phyloP scores from a whole-genome alignment of 2,797 vertebrate species.

The Picus viridis region DNA sequence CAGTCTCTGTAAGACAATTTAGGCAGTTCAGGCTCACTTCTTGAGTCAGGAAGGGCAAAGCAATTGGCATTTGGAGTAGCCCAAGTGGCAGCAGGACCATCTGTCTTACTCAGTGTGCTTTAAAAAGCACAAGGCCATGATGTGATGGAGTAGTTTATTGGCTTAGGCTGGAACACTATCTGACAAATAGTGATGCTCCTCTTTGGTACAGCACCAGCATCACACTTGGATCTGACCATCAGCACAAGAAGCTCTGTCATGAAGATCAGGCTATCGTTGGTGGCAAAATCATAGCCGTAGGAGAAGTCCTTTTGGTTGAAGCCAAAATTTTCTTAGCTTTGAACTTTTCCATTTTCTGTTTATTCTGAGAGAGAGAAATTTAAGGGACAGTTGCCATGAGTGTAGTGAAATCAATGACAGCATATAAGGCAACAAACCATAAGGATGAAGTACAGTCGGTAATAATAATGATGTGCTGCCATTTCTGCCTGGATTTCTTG shows the following conservation, averaged over 20 bases:
- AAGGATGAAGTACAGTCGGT: neutral
- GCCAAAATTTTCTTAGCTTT: neutral
- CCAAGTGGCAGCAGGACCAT: neutral
- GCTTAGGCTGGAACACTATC: fast-evolving
- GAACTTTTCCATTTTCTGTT: neutral
- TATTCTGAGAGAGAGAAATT: neutral
- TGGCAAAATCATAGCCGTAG: too few species aligned
- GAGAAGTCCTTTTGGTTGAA: neutral
- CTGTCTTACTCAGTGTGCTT: neutral
- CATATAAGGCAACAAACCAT: fast-evolving
- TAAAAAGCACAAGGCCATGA: neutral
- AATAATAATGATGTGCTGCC: neutral
- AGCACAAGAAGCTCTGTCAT: neutral
- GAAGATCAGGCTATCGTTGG: fast-evolving
- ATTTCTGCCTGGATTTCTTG: neutral
- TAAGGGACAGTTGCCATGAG: neutral
- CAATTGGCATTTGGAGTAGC: neutral
- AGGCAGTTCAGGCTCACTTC: neutral
- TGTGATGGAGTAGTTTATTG: neutral
- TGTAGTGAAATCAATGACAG: neutral
- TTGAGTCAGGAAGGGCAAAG: fast-evolving
- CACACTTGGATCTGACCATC: neutral
- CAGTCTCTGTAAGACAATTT: neutral
- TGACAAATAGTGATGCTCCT: neutral
- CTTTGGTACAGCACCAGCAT: fast-evolving